Evolutionary conservation across 2,797 vertebrate species (phyloP), one percentile per base, ranked within the genome.

Genomic region (Micromesistius poutassou): DNA sequence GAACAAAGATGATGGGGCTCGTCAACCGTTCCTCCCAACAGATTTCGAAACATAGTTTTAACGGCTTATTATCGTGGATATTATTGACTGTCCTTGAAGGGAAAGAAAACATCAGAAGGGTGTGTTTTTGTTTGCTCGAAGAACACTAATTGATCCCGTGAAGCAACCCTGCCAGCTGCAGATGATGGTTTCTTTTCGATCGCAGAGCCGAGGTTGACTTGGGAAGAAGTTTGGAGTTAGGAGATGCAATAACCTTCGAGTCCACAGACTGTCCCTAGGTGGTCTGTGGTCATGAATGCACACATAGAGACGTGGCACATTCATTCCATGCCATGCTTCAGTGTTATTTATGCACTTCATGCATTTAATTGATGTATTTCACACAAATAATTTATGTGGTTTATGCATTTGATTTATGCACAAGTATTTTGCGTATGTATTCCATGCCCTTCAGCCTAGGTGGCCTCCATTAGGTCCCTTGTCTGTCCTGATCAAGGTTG

Each of bases 141-240:
- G 22, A 68, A 28, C 62, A 25, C 62, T 68, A 68, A 28, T 28
- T 68, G 62, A 30, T 28, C 62, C 4, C 14, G 9, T 3, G 6
- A 28, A 28, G 77, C 73, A 76, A 85, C 62, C 66, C 79, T 82
- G 74, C n/a, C 40, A 50, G 76, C 72, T 7, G 74, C 33, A 77
- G 66, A 35, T 74, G 77, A 81, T 75, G 7, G 30, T 40, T 35
- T 35, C 0, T 35, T 30, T 68, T 50, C 82, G 84, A 84, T 84
- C 79, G 80, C 30, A 36, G 19, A 42, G 74, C 82, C 79, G 82
- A 83, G 79, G 74, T 80, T 82, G 71, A 84, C 35, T 87, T 77
- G 31, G 77, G 83, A 62, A 86, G 72, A 79, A 72, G 82, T 86
- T 85, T 81, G 82, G 22, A 33, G 42, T 55, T 14, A 25, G 35